These are phyloP conservation scores for Cataglyphis hispanica DNA, from an alignment of 1,140 invertebrate genomes.

Conservation along the genomic window DNA sequence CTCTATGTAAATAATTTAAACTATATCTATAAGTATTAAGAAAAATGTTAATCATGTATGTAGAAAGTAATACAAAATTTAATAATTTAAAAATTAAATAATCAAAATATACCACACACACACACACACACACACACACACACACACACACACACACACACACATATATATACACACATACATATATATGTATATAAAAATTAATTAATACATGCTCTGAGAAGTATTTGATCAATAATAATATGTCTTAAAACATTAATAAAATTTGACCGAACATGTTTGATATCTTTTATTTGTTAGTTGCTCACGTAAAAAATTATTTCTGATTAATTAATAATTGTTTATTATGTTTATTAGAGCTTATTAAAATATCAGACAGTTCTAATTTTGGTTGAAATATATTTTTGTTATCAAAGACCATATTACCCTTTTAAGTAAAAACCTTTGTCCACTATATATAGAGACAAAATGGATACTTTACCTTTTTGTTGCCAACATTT, in stretches of 20 bases:
- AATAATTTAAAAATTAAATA: conserved; percentile 39
- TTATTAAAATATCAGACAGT: conserved; percentile 12
- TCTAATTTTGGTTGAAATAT: conserved; percentile 24
- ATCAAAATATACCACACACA: neutral
- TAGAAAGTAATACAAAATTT: conserved; percentile 17
- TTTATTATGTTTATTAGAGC: neutral
- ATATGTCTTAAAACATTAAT: conserved; percentile 15
- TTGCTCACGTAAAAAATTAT: neutral
- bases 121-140: too few relatives aligned
- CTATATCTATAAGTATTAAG: conserved; percentile 22
- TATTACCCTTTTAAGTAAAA: conserved; percentile 20
- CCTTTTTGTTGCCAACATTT: conserved; percentile 31
- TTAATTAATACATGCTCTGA: conserved; percentile 18
- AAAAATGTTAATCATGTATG: neutral
- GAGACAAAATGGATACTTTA: neutral
- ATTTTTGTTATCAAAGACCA: neutral
- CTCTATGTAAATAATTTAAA: conserved; percentile 36
- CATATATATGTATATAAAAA: neutral
- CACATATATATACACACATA: neutral
- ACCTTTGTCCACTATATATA: neutral
- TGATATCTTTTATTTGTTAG: conserved; percentile 14
- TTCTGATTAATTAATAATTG: conserved; percentile 2
- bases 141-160: neutral
- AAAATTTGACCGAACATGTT: conserved; percentile 13
- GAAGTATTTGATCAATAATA: conserved; percentile 7